A percentile compares a stretch with the other conserved stretches of the same genome.
Conservation (phyloP, 2,888 invertebrate genomes). For the Parnassius orleans region DNA sequence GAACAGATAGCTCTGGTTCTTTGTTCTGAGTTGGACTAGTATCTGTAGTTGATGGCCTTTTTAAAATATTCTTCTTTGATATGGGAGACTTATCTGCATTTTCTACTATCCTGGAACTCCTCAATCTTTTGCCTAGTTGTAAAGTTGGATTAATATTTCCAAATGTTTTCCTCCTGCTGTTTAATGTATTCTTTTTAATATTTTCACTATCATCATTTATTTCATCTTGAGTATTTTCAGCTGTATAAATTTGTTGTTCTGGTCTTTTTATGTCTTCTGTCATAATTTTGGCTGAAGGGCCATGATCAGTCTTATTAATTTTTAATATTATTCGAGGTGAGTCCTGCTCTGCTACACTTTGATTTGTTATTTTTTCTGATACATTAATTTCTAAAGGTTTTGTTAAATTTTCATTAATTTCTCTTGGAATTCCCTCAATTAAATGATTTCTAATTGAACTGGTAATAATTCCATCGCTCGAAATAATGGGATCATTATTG, state of each 20-base stretch:
- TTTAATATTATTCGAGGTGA: conserved; percentile 83
- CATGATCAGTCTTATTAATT: conserved; percentile 83
- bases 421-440: conserved; percentile 51
- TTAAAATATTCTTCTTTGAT: conserved; percentile 50
- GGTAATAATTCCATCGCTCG: conserved; percentile 43
- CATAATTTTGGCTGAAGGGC: conserved; percentile 72
- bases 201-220: conserved; percentile 56
- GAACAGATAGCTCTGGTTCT: conserved; percentile 56
- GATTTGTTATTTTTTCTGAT: conserved; percentile 60
- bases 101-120: conserved; percentile 69
- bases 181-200: conserved; percentile 51
- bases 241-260: conserved; percentile 44
- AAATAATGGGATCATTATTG: conserved; percentile 36
- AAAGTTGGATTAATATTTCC: conserved; percentile 47
- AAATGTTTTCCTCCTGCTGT: conserved; percentile 57
- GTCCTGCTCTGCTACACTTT: conserved; percentile 72
- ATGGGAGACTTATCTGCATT: conserved; percentile 54
- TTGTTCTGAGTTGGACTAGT: conserved; percentile 52
- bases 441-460: conserved; percentile 39
- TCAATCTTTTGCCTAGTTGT: conserved; percentile 63
- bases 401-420: conserved; percentile 55
- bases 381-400: conserved; percentile 75
- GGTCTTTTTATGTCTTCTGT: conserved; percentile 63
- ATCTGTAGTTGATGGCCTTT: conserved; percentile 53
- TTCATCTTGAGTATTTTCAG: conserved; percentile 54